phyloP scores from a whole-genome alignment of 2,113 vertebrate species.

The Hippocampus guttulatus region DNA sequence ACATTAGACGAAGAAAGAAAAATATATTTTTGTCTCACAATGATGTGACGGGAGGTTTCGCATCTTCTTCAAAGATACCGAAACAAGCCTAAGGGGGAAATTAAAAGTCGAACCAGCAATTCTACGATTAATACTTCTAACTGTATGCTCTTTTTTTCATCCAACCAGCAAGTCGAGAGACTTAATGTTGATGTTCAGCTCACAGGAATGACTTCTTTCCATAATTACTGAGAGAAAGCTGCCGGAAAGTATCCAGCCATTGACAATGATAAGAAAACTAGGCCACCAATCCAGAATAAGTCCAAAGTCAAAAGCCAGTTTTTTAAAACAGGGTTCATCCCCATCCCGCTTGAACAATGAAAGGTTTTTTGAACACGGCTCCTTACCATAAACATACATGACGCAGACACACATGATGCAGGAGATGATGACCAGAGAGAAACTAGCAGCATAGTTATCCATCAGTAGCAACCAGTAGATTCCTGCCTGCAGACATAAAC shows the following conservation, averaged over 20 bases:
- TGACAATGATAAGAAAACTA: background rate
- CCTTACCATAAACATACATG: slow-evolving; percentile 96
- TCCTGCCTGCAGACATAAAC: slow-evolving; percentile 78
- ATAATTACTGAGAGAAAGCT: background rate
- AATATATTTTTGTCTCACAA: no score
- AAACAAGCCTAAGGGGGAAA: no score
- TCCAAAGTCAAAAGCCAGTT: background rate
- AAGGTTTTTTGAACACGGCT: background rate
- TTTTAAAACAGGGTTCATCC: background rate
- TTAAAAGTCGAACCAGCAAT: no score
- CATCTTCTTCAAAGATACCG: no score
- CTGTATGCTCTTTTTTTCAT: background rate
- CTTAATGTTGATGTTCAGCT: background rate
- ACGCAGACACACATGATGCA: slow-evolving; percentile 97
- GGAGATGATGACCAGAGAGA: slow-evolving; percentile 95
- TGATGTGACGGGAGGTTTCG: no score
- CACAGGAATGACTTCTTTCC: background rate
- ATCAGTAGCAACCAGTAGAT: slow-evolving; percentile 97
- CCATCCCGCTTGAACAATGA: background rate
- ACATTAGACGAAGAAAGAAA: no score
- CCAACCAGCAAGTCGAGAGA: background rate
- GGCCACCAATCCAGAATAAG: background rate
- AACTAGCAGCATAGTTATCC: slow-evolving; percentile 98
- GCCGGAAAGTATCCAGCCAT: background rate
- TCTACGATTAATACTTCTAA: background rate